Evolutionary conservation across 2,113 vertebrate species (phyloP), one percentile per base, ranked within the genome.

Genomic region (Cynopterus brachyotis): DNA sequence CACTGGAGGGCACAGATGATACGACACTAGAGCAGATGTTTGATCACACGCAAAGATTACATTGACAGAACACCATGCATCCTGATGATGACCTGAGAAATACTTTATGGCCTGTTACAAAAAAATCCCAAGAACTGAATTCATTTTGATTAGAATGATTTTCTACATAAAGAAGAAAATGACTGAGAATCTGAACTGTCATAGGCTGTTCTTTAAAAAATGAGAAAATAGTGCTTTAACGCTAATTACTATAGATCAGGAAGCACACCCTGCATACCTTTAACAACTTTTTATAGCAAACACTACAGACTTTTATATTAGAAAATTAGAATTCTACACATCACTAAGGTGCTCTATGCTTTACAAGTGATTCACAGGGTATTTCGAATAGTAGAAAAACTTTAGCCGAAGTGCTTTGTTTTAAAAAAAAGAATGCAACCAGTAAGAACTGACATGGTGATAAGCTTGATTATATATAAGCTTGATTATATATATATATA

Each of bases 281-380:
- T 45, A 45, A 59, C 35, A 85, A 30, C 26, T 62, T 95, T 93
- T 67, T 84, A 86, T 75, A 92, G 80, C 9, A 13, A 82, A 90
- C 40, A 72, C 50, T 37, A 13, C 3, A 55, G 50, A 35, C 32
- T 85, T 95, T 91, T 93, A 37, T 89, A 79, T 83, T 57, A 35
- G 35, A 90, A 93, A 73, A 91, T 91, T 62, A 78, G 94, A 64
- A 79, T 80, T 81, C 75, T 82, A 19, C 26, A 22, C 30, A 72
- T 81, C 42, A 40, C 55, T 55, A 79, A 76, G 96, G 89, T 97
- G 84, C 76, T 76, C 15, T 35, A 35, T 70, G 76, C 50, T 95
- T 88, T 88, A 45, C 28, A 88, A 40, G 64, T 0, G 12, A 92
- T 50, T 79, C 57, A 86, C n/a, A 10, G 69, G 59, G 45, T 69